Evolutionary conservation across 1,140 invertebrate species (phyloP), one percentile per base, ranked within the genome.

Genomic region (Calosoma granatense): DNA sequence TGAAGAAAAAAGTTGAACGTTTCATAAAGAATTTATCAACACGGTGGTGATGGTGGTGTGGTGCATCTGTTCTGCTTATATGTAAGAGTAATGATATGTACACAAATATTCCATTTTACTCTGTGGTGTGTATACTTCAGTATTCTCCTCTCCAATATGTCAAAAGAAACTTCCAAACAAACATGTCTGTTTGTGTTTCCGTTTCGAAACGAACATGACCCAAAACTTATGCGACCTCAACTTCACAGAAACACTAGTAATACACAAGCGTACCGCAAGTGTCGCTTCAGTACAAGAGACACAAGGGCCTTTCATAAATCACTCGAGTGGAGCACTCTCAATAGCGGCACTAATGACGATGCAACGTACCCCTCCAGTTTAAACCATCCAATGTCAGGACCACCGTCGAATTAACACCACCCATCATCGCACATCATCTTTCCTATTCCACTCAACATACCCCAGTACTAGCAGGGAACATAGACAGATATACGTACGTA

Each of bases 241-340:
- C 26, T 36, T n/a, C 26, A n/a, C 26, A 9, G 26, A 36, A 36
- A 36, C 26, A 36, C 26, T 36, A 36, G 26, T 36, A 36, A 36
- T 36, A 36, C 26, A 36, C 41, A 47, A 11, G 41, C 15, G 4
- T 17, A 17, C 41, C 41, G 15, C 41, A 47, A 47, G 41, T 47
- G 41, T 47, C 41, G 41, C 17, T 47, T 11, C 6, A 11, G 41
- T 47, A 47, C 26, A 36, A 36, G 26, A 6, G n/a, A 36, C 15
- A 47, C 41, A 47, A 47, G 41, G 41, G 15, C 41, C 41, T 47
- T 47, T 47, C 41, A 47, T 47, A 47, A 47, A 47, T 47, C 41
- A 47, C 41, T 47, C 41, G 41, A 47, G 3, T 47, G 41, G 41
- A 47, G 41, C 6, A 47, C 41, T 47, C 15, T 47, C 41, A 47